Conservation (phyloP, 2,797 vertebrate species). For the Protonibea diacanthus region DNA sequence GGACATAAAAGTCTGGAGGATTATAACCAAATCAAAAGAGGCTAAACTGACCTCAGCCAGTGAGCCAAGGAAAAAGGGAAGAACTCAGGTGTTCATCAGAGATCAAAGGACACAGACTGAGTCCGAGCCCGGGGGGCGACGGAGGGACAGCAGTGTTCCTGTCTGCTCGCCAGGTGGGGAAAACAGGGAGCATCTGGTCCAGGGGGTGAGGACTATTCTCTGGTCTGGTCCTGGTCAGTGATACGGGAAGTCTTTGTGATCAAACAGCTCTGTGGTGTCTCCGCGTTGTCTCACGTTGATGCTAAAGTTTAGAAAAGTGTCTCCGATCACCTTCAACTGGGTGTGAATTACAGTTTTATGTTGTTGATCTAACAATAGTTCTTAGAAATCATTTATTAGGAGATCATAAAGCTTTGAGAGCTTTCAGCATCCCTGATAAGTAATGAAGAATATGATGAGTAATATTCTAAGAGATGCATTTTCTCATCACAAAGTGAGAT, state of each 20-base stretch:
- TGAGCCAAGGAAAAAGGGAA: background rate
- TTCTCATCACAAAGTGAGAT: background rate
- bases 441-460: background rate
- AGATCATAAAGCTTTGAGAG: slow-evolving; percentile 2
- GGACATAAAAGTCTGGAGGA: background rate
- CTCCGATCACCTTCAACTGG: slow-evolving; percentile 1
- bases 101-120: slow-evolving; percentile 49
- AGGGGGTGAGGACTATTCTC: background rate
- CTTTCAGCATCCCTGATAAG: background rate
- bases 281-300: background rate
- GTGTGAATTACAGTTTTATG: slow-evolving; percentile 2
- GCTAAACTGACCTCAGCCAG: background rate
- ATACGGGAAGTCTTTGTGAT: slow-evolving; percentile 25
- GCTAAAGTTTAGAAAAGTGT: background rate
- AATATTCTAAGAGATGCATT: slow-evolving; percentile 19
- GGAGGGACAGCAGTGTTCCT: slow-evolving; percentile 28
- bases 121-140: slow-evolving; percentile 20
- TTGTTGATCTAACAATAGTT: slow-evolving; percentile 6
- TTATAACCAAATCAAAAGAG: slow-evolving; percentile 1
- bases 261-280: slow-evolving; percentile 16
- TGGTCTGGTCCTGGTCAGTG: slow-evolving; percentile 4
- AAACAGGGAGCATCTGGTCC: slow-evolving; percentile 51
- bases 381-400: slow-evolving; percentile 14
- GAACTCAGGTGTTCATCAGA: slow-evolving; percentile 50
- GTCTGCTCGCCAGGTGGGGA: slow-evolving; percentile 46